These are phyloP conservation scores for Rhea americana DNA, from an alignment of 2,113 vertebrate species.

Conservation along the genomic window DNA sequence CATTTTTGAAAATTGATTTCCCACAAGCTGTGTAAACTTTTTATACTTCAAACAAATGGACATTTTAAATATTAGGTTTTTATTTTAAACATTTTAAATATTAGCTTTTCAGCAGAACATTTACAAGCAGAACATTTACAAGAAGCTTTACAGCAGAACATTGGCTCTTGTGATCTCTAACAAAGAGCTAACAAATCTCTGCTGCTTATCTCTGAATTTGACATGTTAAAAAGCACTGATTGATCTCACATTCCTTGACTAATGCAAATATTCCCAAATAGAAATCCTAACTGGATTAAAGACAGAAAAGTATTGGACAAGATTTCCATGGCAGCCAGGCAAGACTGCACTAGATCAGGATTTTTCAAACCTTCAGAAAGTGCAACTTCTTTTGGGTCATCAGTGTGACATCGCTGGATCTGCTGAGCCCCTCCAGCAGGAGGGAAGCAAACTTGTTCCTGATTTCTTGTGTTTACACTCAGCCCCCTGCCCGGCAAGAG, in stretches of 20 bases:
- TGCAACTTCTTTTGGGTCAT: neutral
- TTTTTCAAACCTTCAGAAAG: neutral
- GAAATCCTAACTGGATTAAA: neutral
- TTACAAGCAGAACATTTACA: neutral
- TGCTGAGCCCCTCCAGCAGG: neutral
- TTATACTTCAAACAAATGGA: neutral
- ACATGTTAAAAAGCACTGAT: neutral
- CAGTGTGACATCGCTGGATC: neutral
- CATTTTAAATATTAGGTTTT: neutral
- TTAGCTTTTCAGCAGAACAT: neutral
- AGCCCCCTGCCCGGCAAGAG: neutral
- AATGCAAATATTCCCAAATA: neutral
- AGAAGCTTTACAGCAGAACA: neutral
- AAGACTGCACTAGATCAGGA: neutral
- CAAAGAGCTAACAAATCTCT: neutral
- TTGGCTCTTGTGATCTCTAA: neutral
- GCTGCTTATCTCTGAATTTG: neutral
- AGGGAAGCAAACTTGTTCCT: neutral
- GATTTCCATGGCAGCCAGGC: neutral
- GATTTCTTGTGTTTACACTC: neutral
- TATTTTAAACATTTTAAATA: neutral
- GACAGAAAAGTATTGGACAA: neutral
- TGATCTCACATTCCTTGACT: neutral
- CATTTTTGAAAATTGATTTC: slow-evolving; percentile 38
- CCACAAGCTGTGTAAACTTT: neutral